phyloP scores from a whole-genome alignment of 2,113 vertebrate species.

The Clinocottus analis region DNA sequence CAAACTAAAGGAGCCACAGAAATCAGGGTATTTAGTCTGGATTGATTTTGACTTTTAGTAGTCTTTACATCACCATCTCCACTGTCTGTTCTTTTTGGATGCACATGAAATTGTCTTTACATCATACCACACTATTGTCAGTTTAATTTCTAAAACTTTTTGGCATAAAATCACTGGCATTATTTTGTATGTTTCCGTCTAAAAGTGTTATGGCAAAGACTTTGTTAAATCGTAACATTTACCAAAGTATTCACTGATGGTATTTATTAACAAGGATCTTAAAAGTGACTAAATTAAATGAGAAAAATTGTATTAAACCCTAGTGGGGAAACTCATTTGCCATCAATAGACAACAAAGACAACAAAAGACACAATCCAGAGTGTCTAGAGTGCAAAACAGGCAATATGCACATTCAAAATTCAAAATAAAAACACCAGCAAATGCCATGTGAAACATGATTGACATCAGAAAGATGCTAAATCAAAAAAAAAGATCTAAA shows the following conservation, averaged over 20 bases:
- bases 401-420: too few species aligned
- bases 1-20: background rate
- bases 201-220: background rate
- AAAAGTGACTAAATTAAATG: too few species aligned
- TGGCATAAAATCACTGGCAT: background rate
- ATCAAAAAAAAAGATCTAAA: too few species aligned
- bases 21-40: background rate
- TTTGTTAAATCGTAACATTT: background rate
- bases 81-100: background rate
- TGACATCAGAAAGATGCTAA: too few species aligned
- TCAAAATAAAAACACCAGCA: too few species aligned
- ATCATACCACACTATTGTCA: background rate
- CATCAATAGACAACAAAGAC: too few species aligned
- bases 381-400: too few species aligned
- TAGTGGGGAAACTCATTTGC: too few species aligned
- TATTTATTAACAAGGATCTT: too few species aligned
- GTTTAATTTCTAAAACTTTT: background rate
- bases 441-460: too few species aligned
- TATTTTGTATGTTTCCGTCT: background rate
- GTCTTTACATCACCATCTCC: background rate
- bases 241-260: background rate
- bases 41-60: conserved; percentile 10
- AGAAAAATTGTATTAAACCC: too few species aligned
- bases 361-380: too few species aligned
- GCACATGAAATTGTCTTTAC: background rate